Evolutionary conservation across 64 coral and sea anemone genomes (phyloP).

Genomic region (Astreopora myriophthalma): DNA sequence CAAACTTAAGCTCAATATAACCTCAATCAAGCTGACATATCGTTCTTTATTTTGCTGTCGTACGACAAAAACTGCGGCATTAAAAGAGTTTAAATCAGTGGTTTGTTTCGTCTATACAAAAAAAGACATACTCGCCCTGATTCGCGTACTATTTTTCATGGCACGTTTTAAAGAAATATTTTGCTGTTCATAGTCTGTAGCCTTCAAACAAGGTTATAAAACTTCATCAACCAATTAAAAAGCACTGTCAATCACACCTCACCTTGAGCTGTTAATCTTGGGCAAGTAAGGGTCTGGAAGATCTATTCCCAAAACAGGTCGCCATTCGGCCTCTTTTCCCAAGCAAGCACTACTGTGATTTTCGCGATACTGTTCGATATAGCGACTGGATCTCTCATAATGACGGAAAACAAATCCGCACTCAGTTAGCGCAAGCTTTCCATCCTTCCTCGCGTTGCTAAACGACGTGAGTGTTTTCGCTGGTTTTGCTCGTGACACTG

Average conservation of each 20-base stretch:
- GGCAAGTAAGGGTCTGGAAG: slow-evolving; percentile 86
- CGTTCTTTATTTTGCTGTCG: not conserved
- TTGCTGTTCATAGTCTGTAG: not conserved
- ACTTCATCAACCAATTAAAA: slow-evolving; percentile 33
- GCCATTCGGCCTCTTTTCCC: slow-evolving; percentile 64
- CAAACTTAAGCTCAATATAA: not conserved
- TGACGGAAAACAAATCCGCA: slow-evolving; percentile 87
- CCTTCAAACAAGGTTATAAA: slow-evolving; percentile 1
- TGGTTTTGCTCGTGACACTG: slow-evolving; percentile 40
- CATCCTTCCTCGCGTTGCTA: slow-evolving; percentile 68
- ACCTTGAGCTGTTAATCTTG: slow-evolving; percentile 76
- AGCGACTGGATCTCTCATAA: slow-evolving; percentile 70
- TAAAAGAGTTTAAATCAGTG: not conserved
- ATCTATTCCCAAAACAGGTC: slow-evolving; percentile 78
- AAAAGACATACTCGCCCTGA: not conserved
- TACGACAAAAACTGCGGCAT: not conserved
- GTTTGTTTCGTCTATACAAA: not conserved
- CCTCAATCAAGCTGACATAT: not conserved
- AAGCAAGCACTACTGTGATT: slow-evolving; percentile 72
- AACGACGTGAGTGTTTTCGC: slow-evolving; percentile 67
- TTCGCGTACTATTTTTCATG: not conserved
- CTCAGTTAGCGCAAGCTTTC: slow-evolving; percentile 3
- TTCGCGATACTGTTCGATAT: slow-evolving; percentile 88
- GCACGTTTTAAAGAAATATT: not conserved
- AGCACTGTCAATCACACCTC: slow-evolving; percentile 33